Base-by-base conservation (phyloP, 2,113 vertebrate genomes). In the Uria aalge region DNA sequence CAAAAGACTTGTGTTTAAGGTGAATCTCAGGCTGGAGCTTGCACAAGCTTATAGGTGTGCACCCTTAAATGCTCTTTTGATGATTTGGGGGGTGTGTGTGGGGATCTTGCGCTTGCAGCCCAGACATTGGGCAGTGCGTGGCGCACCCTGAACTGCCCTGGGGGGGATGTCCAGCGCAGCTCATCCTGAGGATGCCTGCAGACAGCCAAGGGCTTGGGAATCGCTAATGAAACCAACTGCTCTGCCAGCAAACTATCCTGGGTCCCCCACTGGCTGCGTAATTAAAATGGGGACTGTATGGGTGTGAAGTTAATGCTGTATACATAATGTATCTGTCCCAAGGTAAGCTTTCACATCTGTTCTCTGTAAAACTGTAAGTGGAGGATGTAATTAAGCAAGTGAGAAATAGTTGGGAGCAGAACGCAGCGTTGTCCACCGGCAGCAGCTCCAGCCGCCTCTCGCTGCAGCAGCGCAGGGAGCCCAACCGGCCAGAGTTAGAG, bases 281-380 rank as follows among this genome's bases (percentile, higher is more conserved):
- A 97, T 97, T 90, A 86, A 92, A 94, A 81, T 50, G 41, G 77
- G 91, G 83, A 43, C 84, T 8, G 45, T 22, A 75, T 63, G 92
- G 84, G 79, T 47, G 79, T 84, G 91, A 79, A 94, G 85, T 86
- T 96, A 96, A 95, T 92, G 82, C 92, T 90, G 69, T 90, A n/a
- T 62, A 80, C 77, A 80, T 90, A 92, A 92, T 78, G 63, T 66
- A 83, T 88, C 56, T 95, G 84, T 96, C 95, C 95, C 93, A 96
- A 88, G 87, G 87, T 88, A 87, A 88, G 75, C 63, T 79, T 78
- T 55, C 93, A 52, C 91, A 94, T 94, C 90, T 95, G 88, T 57
- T 95, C 78, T 71, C 80, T 91, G 93, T 89, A 67, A 79, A 71
- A 72, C 55, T 67, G 8, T 36, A 73, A 94, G 66, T 53, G 66